Evolutionary conservation across 2,113 vertebrate genomes (phyloP).

Genomic region (Seriola dumerili): DNA sequence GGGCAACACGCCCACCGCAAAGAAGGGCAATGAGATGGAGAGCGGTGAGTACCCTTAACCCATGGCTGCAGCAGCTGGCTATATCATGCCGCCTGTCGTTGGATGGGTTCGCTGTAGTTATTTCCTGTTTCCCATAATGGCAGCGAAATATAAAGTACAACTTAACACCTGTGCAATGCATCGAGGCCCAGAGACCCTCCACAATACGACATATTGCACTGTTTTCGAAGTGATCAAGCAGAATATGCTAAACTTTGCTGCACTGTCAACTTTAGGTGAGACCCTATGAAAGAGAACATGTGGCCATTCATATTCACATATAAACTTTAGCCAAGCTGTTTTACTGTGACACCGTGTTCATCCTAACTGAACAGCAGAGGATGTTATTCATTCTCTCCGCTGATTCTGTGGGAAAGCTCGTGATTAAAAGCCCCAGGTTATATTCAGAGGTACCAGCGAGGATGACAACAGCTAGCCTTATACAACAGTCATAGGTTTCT

Average conservation of each 20-base stretch:
- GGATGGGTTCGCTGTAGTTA: slow-evolving; percentile 16
- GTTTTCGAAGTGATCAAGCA: not conserved
- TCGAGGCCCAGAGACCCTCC: slow-evolving; percentile 11
- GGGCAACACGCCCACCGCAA: slow-evolving; percentile 96
- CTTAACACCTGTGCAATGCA: slow-evolving; percentile 4
- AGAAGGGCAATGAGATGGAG: slow-evolving; percentile 94
- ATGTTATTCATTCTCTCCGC: slow-evolving; percentile 51
- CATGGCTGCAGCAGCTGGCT: slow-evolving; percentile 4
- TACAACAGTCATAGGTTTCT: slow-evolving; percentile 68
- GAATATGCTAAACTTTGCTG: not conserved
- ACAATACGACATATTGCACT: not conserved
- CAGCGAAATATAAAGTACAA: not conserved
- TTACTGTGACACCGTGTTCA: slow-evolving; percentile 1
- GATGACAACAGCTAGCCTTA: slow-evolving; percentile 50
- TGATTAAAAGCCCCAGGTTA: slow-evolving; percentile 74
- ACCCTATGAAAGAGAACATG: not conserved
- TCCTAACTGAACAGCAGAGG: slow-evolving; percentile 23
- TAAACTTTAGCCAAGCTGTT: not conserved
- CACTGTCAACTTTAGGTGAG: not conserved
- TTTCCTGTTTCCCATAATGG: slow-evolving; percentile 52
- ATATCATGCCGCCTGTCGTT: not conserved
- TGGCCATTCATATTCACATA: not conserved
- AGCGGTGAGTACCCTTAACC: slow-evolving; percentile 85
- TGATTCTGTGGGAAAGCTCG: slow-evolving; percentile 72
- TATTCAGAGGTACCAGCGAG: slow-evolving; percentile 41